These are phyloP conservation scores for Periphyllus acericola DNA, from an alignment of 2,888 invertebrate species.

Conservation along the genomic window DNA sequence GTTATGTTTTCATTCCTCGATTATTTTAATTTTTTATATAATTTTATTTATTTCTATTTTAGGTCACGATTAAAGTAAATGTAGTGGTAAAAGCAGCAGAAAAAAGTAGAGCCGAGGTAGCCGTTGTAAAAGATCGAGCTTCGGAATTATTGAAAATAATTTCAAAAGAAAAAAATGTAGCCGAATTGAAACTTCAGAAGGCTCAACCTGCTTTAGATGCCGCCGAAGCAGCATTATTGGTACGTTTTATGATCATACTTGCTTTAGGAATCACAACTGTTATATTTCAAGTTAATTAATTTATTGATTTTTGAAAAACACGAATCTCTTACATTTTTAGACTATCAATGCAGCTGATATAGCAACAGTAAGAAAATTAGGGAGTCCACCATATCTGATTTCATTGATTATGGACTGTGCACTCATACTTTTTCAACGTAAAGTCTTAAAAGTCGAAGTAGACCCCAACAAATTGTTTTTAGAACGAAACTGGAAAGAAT, in stretches of 20 bases:
- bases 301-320: no score
- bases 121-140: slow-evolving; percentile 95
- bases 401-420: slow-evolving; percentile 99
- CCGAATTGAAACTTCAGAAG: slow-evolving; percentile 92
- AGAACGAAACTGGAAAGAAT: slow-evolving; percentile 96
- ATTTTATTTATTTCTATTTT: background rate
- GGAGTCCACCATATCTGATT: slow-evolving; percentile 94
- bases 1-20: background rate
- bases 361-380: slow-evolving; percentile 91
- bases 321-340: slow-evolving; percentile 71
- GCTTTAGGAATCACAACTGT: background rate
- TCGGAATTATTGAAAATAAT: slow-evolving; percentile 87
- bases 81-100: slow-evolving; percentile 95
- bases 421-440: slow-evolving; percentile 89
- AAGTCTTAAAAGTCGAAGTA: slow-evolving; percentile 81
- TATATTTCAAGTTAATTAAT: no score
- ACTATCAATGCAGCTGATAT: slow-evolving; percentile 96
- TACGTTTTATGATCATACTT: background rate
- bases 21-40: no score
- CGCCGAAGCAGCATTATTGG: slow-evolving; percentile 88
- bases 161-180: slow-evolving; percentile 88
- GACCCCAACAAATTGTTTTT: slow-evolving; percentile 83
- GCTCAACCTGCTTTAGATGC: slow-evolving; percentile 95
- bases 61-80: slow-evolving; percentile 83
- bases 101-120: slow-evolving; percentile 93